Base-by-base conservation (phyloP, 2,888 invertebrate species). In the Malachius bipustulatus region DNA sequence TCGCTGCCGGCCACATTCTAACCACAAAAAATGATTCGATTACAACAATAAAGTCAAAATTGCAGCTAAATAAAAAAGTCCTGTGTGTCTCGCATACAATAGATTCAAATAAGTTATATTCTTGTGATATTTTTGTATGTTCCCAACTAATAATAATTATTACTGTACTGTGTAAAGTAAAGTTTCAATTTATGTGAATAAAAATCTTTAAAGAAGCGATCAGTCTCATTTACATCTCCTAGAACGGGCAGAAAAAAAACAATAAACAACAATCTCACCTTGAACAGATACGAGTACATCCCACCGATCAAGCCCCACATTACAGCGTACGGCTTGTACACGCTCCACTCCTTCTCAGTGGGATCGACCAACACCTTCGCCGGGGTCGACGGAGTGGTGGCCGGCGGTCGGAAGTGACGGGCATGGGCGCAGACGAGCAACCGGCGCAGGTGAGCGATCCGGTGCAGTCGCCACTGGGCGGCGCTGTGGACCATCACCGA, bases 291-390 rank as follows among this genome's bases (percentile, higher is more conserved):
- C 35, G 70, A 74, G 59, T 90, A 93, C 26, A 93, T 74, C 48
- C 77, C 77, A 61, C 93, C 84, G 26, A 94, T 67, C 39, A 96
- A 66, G 4, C 83, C 84, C 56, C 85, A 83, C 64, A 88, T 84
- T 51, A 94, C 67, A 27, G 91, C 70, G 60, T 80, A 82, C 10
- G 82, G 79, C 60, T 89, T 91, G 65, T 93, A 93, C 34, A 83
- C 77, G 16, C 65, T 47, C 65, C 88, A 93, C 30, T 80, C 78
- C 52, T 76, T 75, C 11, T 66, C 62, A 2, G 60, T 55, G 40
- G 61, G 65, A 56, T 63, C 73, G 44, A 62, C 60, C 47, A 64
- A 52, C 41, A 54, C 71, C 65, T 62, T 77, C 6, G 16, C 19
- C 6, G n/a, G 6, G 28, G 47, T 72, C n/a, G n/a, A n/a, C 55